Percentiles rank a stretch among this genome's conserved stretches.
phyloP scores from a whole-genome alignment of 2,113 vertebrate species.

The human (Homo sapiens) region GRCh38 chr9:11576501-11577000 shows the following conservation, averaged over 20 bases:
- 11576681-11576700: neutral
- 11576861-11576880: neutral
- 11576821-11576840: neutral
- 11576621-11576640: neutral
- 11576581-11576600: no score
- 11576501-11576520: neutral
- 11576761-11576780: neutral
- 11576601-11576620: neutral
- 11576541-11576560: no score
- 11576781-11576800: neutral
- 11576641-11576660: neutral
- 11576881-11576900: neutral
- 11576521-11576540: neutral
- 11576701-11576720: neutral
- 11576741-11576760: neutral
- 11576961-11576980: neutral
- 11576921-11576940: neutral
- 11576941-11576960: neutral
- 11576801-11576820: neutral
- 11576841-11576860: neutral
- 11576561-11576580: accelerated
- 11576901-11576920: neutral
- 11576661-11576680: neutral
- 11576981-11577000: neutral
- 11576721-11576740: neutral